Evolutionary conservation across 2,888 invertebrate genomes (phyloP).

Genomic region (Cosmorhoe ocellata): DNA sequence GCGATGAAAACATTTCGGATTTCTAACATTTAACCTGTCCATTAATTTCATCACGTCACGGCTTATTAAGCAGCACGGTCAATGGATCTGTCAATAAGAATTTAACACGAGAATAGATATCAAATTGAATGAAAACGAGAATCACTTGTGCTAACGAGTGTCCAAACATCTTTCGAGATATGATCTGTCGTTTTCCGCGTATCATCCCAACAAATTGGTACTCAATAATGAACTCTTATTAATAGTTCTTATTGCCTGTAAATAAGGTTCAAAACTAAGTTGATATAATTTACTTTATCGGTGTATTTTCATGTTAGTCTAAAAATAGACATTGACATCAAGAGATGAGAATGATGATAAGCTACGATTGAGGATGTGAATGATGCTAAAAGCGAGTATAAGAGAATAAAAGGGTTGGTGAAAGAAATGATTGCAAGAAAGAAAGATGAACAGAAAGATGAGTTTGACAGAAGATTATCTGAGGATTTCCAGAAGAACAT

Average conservation of each 20-base stretch:
- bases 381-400: too few relatives aligned
- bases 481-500: too few relatives aligned
- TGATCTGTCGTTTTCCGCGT: slow-evolving; percentile 36
- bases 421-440: too few relatives aligned
- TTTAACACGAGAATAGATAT: slow-evolving; percentile 26
- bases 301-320: too few relatives aligned
- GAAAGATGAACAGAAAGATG: too few relatives aligned
- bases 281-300: too few relatives aligned
- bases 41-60: slow-evolving; percentile 20
- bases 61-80: slow-evolving; percentile 16
- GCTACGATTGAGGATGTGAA: too few relatives aligned
- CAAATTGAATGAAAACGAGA: slow-evolving; percentile 29
- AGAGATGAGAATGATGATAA: too few relatives aligned
- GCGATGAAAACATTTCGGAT: slow-evolving; percentile 13
- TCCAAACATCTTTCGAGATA: slow-evolving; percentile 35
- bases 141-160: slow-evolving; percentile 41
- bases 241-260: background rate
- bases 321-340: too few relatives aligned
- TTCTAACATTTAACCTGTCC: slow-evolving; percentile 19
- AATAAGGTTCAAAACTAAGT: background rate
- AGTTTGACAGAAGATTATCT: too few relatives aligned
- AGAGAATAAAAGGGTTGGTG: too few relatives aligned
- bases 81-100: slow-evolving; percentile 20
- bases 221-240: slow-evolving; percentile 6
- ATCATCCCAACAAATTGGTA: slow-evolving; percentile 60